phyloP scores from a whole-genome alignment of 2,113 vertebrate genomes.

The Globicephala melas region DNA sequence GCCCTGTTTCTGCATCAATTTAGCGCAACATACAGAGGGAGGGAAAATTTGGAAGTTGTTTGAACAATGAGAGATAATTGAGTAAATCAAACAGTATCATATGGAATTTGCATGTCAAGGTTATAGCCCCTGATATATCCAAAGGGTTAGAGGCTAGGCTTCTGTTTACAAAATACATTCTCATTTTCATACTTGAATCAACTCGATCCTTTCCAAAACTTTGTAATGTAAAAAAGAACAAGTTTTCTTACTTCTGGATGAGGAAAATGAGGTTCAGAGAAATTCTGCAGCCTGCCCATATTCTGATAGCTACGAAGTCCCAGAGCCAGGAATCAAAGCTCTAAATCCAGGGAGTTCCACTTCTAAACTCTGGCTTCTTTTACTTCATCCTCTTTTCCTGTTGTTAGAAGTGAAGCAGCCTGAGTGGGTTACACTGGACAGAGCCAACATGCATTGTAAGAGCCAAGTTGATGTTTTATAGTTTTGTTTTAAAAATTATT shows the following conservation, averaged over 20 bases:
- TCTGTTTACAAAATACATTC: constrained; percentile 4
- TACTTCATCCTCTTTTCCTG: not conserved
- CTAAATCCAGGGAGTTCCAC: not conserved
- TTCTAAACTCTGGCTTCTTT: not conserved
- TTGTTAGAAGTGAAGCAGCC: not conserved
- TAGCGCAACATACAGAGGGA: not conserved
- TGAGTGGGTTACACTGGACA: not conserved
- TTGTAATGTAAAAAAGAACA: not conserved
- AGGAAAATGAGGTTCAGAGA: constrained; percentile 1
- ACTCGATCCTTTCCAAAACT: not conserved
- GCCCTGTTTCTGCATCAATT: not conserved
- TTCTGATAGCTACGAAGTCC: not conserved
- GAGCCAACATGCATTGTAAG: not conserved
- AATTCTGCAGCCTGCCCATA: not conserved
- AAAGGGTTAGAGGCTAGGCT: not conserved
- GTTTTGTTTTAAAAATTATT: constrained; percentile 5
- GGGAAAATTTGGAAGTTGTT: not conserved
- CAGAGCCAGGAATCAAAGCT: not conserved
- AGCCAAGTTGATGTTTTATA: not conserved
- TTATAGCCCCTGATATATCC: not conserved
- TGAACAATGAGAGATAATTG: not conserved
- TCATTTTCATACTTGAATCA: not conserved
- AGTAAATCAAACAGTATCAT: not conserved
- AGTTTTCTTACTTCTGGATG: not conserved
- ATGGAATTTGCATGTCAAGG: not conserved